Conservation (phyloP, 2,888 invertebrate genomes). For the Proisotoma minuta region DNA sequence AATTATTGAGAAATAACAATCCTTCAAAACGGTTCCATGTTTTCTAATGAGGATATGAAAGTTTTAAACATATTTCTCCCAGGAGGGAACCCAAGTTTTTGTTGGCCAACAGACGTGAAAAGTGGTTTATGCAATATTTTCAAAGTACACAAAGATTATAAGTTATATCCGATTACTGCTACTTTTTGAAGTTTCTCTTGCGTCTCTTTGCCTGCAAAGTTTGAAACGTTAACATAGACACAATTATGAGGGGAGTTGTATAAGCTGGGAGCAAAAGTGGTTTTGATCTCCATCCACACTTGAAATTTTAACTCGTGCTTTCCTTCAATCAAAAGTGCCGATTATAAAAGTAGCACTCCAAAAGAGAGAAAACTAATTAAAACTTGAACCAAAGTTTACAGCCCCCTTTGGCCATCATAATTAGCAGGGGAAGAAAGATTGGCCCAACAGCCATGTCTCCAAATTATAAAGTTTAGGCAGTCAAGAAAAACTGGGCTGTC, state of each 20-base stretch:
- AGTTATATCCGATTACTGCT: no score
- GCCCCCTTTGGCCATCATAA: background rate
- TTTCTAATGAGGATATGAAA: no score
- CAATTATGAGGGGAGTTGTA: no score
- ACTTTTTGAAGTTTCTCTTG: background rate
- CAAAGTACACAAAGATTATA: no score
- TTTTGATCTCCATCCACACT: background rate
- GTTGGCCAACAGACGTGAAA: no score
- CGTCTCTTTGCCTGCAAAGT: background rate
- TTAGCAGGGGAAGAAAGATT: background rate
- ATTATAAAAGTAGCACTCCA: background rate
- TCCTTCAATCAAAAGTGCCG: background rate
- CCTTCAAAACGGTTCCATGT: no score
- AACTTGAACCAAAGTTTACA: background rate
- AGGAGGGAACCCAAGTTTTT: no score
- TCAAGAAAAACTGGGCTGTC: no score
- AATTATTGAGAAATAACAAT: no score
- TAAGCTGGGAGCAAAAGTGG: background rate
- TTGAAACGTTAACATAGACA: background rate
- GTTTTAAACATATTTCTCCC: no score
- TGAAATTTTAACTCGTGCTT: background rate
- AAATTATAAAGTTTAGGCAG: no score
- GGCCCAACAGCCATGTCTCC: background rate
- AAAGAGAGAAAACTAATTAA: background rate
- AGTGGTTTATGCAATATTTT: no score